Base-by-base conservation (phyloP, 2,888 invertebrate genomes). In the Alsophila aescularia region DNA sequence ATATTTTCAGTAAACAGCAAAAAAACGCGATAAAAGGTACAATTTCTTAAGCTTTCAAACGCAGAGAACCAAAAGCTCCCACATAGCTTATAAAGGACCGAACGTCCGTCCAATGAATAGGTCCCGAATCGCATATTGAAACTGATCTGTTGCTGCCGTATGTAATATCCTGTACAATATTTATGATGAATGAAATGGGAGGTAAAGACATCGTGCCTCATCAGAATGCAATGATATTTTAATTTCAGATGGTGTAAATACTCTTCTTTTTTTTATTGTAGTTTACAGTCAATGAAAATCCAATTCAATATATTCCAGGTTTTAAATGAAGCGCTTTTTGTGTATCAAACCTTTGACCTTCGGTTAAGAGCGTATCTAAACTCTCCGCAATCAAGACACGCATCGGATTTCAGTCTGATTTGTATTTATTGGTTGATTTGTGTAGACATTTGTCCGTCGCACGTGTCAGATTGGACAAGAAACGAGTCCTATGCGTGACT, bases 381-480 rank as follows among this genome's bases (percentile, higher is more conserved):
- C n/a, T 42, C 27, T 32, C 42, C 16, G 27, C 32, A 42, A 18
- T 16, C 42, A 31, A 18, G 42, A 18, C 42, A 42, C 42, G 42
- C 32, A 31, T 13, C 31, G 13, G 15, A 16, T 32, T 32, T 42
- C 42, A 32, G 8, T 18, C 16, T 42, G 31, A 42, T 42, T 42
- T 13, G 31, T 42, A 42, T 32, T 42, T 31, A 42, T 42, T 42
- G 18, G 16, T 42, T 31, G 16, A 18, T 32, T 32, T 31, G 31
- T 42, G 32, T 42, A 27, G 40, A 27, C 40, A 27, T 40, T 40
- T 14, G 27, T 42, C 12, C 42, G 42, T 18, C 14, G 5, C 12
- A 42, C 42, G 42, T 42, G 40, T 27, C 27, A 27, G 15, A 40
- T 39, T 21, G 21, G 10, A 21, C 21, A 27, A 40, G 40, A 27